Conservation (phyloP, 2,797 vertebrate species). For the Malurus leucopterus region DNA sequence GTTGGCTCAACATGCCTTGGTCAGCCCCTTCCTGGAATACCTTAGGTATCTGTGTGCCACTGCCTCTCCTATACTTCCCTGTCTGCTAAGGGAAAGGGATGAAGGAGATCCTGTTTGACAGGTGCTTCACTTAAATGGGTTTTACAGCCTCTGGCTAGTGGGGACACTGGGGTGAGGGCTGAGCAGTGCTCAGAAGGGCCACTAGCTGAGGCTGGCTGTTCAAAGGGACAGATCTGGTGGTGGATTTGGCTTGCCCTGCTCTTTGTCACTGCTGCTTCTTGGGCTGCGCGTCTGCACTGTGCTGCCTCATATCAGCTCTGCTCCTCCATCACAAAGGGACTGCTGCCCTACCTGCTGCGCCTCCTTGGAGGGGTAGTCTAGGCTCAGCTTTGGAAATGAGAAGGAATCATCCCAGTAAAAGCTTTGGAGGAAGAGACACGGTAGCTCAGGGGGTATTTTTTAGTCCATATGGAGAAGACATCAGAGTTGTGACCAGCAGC, state of each 20-base stretch:
- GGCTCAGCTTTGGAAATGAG: neutral
- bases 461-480: neutral
- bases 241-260: neutral
- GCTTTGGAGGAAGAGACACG: neutral
- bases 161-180: fast-evolving
- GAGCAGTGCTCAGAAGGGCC: neutral
- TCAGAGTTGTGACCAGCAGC: neutral
- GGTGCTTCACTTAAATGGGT: neutral
- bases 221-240: neutral
- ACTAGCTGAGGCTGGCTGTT: neutral
- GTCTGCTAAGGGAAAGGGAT: neutral
- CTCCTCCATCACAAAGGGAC: neutral
- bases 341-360: neutral
- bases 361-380: neutral
- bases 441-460: neutral
- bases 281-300: neutral
- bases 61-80: neutral
- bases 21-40: neutral
- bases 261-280: neutral
- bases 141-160: neutral
- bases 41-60: fast-evolving
- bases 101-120: neutral
- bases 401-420: neutral
- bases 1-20: neutral
- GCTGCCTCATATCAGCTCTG: neutral